Percentiles rank a stretch among this genome's conserved stretches.
phyloP scores from a whole-genome alignment of 2,888 invertebrate species.

The Esperia sulphurella region DNA sequence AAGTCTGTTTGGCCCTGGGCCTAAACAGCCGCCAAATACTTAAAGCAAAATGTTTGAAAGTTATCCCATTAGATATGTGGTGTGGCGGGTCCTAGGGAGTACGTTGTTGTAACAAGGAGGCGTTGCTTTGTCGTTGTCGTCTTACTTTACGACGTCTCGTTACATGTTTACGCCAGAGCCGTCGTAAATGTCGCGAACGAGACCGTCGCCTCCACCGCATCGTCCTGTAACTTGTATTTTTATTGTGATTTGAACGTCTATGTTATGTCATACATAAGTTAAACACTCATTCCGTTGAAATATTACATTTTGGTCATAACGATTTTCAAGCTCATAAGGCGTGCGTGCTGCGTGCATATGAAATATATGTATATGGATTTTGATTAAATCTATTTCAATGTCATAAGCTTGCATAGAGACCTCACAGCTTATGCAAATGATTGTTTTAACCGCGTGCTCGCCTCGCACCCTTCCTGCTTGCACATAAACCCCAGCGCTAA shows the following conservation, averaged over 20 bases:
- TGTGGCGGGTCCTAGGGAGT: background rate
- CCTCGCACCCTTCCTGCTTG: background rate
- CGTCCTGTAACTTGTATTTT: background rate
- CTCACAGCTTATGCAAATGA: background rate
- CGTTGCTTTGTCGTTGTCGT: slow-evolving; percentile 14
- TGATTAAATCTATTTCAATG: no score
- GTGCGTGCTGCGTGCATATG: no score
- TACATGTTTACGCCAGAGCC: slow-evolving; percentile 9
- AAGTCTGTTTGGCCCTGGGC: no score
- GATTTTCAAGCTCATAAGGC: no score
- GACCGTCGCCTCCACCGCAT: slow-evolving; percentile 8
- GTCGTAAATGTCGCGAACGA: slow-evolving; percentile 18
- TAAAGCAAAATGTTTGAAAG: background rate
- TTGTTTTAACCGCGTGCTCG: background rate
- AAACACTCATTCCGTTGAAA: no score
- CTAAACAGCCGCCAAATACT: no score
- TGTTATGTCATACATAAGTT: background rate
- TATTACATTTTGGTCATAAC: no score
- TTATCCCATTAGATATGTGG: background rate
- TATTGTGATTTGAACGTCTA: slow-evolving; percentile 1
- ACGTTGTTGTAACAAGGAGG: slow-evolving; percentile 12
- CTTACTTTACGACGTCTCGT: slow-evolving; percentile 21
- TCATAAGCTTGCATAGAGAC: no score
- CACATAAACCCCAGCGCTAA: background rate
- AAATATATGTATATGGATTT: no score